These are phyloP conservation scores for Drosophila murphyi DNA, from an alignment of 1,140 invertebrate genomes.

Conservation along the genomic window DNA sequence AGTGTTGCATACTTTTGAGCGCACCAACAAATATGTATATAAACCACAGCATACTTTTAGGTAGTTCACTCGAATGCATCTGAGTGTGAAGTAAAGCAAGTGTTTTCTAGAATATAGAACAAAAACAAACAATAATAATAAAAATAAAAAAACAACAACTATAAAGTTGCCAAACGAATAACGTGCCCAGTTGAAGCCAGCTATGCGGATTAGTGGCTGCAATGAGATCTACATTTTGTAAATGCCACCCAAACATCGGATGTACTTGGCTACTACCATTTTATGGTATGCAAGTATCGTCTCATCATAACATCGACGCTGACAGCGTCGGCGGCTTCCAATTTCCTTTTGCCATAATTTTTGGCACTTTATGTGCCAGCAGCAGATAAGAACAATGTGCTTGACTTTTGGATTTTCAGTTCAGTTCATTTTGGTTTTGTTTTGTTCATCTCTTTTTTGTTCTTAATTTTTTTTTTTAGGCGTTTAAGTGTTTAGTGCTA, in stretches of 20 bases:
- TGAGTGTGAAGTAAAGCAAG: too few relatives aligned
- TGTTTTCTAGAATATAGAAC: not conserved
- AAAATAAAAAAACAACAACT: not conserved
- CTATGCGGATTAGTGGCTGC: too few relatives aligned
- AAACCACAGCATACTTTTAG: not conserved
- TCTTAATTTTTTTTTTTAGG: slow-evolving; percentile 5
- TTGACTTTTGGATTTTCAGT: slow-evolving; percentile 34
- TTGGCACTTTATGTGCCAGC: slow-evolving; percentile 72
- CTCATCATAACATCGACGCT: slow-evolving; percentile 34
- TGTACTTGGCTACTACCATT: not conserved
- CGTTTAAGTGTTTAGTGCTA: slow-evolving; percentile 72
- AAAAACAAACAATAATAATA: not conserved
- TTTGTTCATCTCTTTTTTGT: slow-evolving; percentile 4
- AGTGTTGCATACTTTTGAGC: slow-evolving; percentile 2
- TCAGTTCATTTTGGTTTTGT: not conserved
- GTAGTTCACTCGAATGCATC: too few relatives aligned
- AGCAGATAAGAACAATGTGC: slow-evolving; percentile 68
- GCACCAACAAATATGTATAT: too few relatives aligned
- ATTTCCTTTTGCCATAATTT: slow-evolving; percentile 79
- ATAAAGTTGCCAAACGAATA: not conserved
- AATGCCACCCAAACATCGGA: not conserved
- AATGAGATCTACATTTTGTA: not conserved
- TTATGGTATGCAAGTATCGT: slow-evolving; percentile 6
- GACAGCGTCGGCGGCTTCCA: slow-evolving; percentile 30
- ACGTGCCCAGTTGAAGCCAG: not conserved